Base-by-base conservation (phyloP, 2,888 invertebrate genomes). In the Dryadula phaetusa region DNA sequence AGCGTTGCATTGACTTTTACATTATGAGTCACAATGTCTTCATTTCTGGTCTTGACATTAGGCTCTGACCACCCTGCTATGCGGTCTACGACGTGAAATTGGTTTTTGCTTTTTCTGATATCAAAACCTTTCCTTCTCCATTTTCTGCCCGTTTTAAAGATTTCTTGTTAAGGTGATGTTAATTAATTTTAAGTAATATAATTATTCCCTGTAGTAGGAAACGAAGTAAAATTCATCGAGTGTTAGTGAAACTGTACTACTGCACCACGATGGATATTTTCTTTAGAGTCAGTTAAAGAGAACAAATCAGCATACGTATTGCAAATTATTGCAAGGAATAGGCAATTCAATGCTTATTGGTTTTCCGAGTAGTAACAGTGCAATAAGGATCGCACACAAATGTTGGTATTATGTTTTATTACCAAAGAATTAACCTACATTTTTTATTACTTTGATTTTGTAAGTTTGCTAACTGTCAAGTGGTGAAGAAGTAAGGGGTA, bases 221-320 rank as follows among this genome's bases (percentile, higher is more conserved):
- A n/a, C n/a, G n/a, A n/a, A n/a, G n/a, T n/a, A n/a, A n/a, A n/a
- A n/a, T n/a, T n/a, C n/a, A n/a, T n/a, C n/a, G n/a, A n/a, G n/a
- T n/a, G n/a, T n/a, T n/a, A n/a, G n/a, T n/a, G n/a, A n/a, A n/a
- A n/a, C n/a, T n/a, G n/a, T n/a, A n/a, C n/a, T n/a, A n/a, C n/a
- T n/a, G n/a, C n/a, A n/a, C n/a, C n/a, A n/a, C n/a, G n/a, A n/a
- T n/a, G n/a, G n/a, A n/a, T n/a, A n/a, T n/a, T 44, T 18, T 44
- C 12, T 44, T 20, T 12, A 12, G 20, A 20, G 46, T 56, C 14
- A 14, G 46, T 3, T 34, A n/a, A 22, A 58, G 34, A 25, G 6
- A 42, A 16, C 20, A 47, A 20, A 62, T 54, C n/a, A 22, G 62
- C 64, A 56, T 49, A 47, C 16, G 20, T 32, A 64, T 56, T 56